phyloP scores from a whole-genome alignment of 2,797 vertebrate genomes.

The Onychomys leucogaster region DNA sequence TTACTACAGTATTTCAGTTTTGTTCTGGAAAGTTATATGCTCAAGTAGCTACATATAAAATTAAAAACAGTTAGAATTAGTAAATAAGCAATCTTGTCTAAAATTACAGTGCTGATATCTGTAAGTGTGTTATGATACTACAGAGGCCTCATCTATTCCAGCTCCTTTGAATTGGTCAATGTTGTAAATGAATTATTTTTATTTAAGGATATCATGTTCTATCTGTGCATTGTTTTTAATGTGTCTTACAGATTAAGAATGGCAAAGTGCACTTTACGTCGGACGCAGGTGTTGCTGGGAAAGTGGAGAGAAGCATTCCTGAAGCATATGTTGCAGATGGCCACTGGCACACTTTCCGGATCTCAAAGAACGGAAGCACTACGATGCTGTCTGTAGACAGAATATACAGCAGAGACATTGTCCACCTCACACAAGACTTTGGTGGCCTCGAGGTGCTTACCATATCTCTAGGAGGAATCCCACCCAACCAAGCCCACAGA shows the following conservation, averaged over 20 bases:
- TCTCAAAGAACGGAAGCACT: constrained; percentile 92
- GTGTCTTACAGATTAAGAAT: constrained; percentile 91
- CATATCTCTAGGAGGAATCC: constrained; percentile 95
- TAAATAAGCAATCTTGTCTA: background rate
- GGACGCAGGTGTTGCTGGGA: constrained; percentile 94
- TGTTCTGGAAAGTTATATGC: background rate
- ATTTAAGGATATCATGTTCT: background rate
- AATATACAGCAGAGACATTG: constrained; percentile 88
- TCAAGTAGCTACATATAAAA: background rate
- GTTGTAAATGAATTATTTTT: background rate
- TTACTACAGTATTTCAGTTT: background rate
- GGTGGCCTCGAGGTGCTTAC: constrained; percentile 94
- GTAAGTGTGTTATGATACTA: background rate
- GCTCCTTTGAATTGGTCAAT: background rate
- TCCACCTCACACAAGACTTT: constrained; percentile 95
- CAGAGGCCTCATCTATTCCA: background rate
- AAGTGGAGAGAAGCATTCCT: constrained; percentile 94
- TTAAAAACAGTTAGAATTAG: background rate
- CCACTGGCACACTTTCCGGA: constrained; percentile 94
- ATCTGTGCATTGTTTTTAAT: background rate
- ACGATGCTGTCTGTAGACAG: constrained; percentile 92
- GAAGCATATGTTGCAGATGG: constrained; percentile 93
- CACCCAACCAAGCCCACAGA: constrained; percentile 90
- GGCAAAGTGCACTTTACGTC: constrained; percentile 96
- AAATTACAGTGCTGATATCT: background rate